phyloP scores from a whole-genome alignment of 2,888 invertebrate genomes.

The Caenorhabditis wallacei region DNA sequence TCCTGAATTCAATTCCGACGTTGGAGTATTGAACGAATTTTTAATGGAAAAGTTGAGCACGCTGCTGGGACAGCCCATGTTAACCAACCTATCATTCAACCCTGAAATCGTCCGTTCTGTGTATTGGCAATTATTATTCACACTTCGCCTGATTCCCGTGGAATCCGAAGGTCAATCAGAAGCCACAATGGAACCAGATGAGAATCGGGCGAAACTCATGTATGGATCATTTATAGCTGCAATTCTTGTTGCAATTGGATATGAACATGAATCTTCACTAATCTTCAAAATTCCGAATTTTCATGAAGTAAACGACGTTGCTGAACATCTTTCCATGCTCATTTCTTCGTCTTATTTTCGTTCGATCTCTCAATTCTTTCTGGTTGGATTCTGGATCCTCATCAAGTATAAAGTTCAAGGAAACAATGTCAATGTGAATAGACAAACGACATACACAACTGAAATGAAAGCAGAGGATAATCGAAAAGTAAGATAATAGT shows the following conservation, averaged over 20 bases:
- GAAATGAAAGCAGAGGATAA: background rate
- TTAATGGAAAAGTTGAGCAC: background rate
- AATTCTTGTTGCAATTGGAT: slow-evolving; percentile 2
- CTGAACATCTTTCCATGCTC: background rate
- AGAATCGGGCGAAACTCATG: background rate
- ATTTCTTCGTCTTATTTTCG: slow-evolving; percentile 7
- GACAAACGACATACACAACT: background rate
- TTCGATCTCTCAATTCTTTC: slow-evolving; percentile 14
- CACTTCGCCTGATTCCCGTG: background rate
- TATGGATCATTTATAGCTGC: slow-evolving; percentile 21
- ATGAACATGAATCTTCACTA: background rate
- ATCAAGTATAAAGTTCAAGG: slow-evolving; percentile 12
- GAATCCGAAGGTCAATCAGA: background rate
- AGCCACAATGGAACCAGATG: background rate
- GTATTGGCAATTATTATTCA: slow-evolving; percentile 19
- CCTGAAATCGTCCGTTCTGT: slow-evolving; percentile 2
- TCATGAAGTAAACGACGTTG: background rate
- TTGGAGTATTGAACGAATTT: background rate
- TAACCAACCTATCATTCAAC: background rate
- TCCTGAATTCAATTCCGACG: background rate
- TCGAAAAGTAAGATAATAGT: background rate
- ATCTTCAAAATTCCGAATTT: background rate
- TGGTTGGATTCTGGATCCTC: slow-evolving; percentile 9
- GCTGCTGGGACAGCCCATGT: background rate
- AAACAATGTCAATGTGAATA: background rate